phyloP scores from a whole-genome alignment of 2,113 vertebrate genomes.

The Pseudopipra pipra region DNA sequence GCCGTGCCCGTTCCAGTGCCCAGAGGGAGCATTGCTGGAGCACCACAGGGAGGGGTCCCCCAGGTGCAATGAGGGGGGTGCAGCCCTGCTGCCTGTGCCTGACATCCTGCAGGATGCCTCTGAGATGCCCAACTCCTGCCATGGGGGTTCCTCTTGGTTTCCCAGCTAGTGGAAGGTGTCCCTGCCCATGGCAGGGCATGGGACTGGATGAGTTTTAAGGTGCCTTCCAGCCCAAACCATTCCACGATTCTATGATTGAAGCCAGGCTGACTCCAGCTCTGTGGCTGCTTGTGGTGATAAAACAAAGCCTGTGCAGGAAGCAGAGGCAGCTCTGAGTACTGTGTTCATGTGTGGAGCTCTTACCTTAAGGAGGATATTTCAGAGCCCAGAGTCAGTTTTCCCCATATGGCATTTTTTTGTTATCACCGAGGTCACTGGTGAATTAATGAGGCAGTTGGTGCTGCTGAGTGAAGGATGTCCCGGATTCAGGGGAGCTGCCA shows the following conservation, averaged over 20 bases:
- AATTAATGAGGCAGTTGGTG: not conserved
- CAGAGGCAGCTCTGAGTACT: not conserved
- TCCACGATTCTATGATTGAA: not conserved
- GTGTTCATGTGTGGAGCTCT: rapidly evolving
- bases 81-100: not conserved
- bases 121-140: rapidly evolving
- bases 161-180: not conserved
- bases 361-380: not conserved
- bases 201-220: not conserved
- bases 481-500: not conserved
- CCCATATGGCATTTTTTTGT: not conserved
- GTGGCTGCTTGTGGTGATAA: not conserved
- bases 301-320: not conserved
- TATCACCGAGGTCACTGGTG: not conserved
- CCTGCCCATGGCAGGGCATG: not conserved
- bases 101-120: rapidly evolving
- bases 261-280: not conserved
- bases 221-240: not conserved
- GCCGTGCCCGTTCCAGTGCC: not conserved
- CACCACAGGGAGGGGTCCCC: not conserved
- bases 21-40: not conserved
- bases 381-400: not conserved
- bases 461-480: not conserved
- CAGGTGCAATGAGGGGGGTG: not conserved
- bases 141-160: too few species aligned